Evolutionary conservation across 1,140 invertebrate species (phyloP).

Genomic region (Magallana angulata): DNA sequence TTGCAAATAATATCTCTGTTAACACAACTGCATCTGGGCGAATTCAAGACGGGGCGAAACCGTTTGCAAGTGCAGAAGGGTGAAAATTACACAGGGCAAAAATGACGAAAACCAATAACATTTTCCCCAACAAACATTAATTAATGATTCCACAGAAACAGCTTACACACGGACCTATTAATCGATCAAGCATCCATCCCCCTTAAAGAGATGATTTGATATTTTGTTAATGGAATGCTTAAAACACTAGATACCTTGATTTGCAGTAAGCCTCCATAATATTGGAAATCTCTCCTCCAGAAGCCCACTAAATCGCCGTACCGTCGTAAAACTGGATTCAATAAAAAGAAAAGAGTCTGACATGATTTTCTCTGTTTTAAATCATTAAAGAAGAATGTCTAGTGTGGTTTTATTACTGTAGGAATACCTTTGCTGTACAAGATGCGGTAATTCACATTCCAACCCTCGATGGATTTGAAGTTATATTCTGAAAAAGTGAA

Average conservation of each 20-base stretch:
- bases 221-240: neutral
- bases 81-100: too few relatives aligned
- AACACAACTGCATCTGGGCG: too few relatives aligned
- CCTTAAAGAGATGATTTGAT: too few relatives aligned
- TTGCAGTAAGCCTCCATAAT: neutral
- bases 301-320: constrained; percentile 6
- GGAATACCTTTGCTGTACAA: neutral
- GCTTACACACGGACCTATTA: too few relatives aligned
- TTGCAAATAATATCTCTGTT: too few relatives aligned
- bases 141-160: too few relatives aligned
- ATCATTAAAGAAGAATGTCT: neutral
- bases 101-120: too few relatives aligned
- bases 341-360: neutral
- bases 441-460: neutral
- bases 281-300: neutral
- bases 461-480: constrained; percentile 6
- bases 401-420: neutral
- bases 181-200: too few relatives aligned
- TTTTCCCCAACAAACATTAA: too few relatives aligned
- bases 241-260: neutral
- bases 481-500: neutral
- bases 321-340: neutral
- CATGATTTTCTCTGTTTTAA: neutral
- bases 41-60: too few relatives aligned
- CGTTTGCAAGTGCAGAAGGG: too few relatives aligned